Base-by-base conservation (phyloP, 2,888 invertebrate species). In the Phyllotreta cruciferae region DNA sequence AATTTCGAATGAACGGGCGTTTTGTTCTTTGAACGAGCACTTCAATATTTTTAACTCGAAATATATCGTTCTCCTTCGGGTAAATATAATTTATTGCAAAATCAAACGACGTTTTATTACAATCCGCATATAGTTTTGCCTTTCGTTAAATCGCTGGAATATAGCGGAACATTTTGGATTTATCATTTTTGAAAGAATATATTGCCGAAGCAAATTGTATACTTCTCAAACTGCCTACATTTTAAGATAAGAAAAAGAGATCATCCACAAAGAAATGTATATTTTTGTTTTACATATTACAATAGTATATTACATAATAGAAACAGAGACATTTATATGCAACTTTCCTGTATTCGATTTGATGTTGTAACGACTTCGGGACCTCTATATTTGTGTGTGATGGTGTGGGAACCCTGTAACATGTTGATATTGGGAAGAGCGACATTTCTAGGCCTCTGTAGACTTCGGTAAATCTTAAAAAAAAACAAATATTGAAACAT, bases 331-430 rank as follows among this genome's bases (percentile, higher is more conserved):
- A 79, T 81, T 88, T 91, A 93, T 90, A 93, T 93, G 90, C 93
- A 93, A 85, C 92, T 93, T 84, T 93, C 93, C 82, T 93, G 93
- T 83, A 93, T 92, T 78, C 92, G 88, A 84, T 92, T 92, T 70
- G 92, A 92, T 67, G 92, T 92, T 73, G 93, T 93, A 70, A 93
- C 92, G 72, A 93, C 91, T 82, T 93, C 93, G 69, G 92, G 92
- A 75, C 91, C 89, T 75, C 91, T 87, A 71, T 91, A 87, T 81
- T 91, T 91, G 76, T 91, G 90, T 66, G 91, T 90, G 63, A 91
- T 84, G 66, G 91, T 90, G 78, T 91, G 91, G 77, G 91, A 88
- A 75, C 91, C 90, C 9, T 83, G 80, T 58, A 74, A 70, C 58
- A 67, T 62, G 55, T 72, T 67, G 42, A 69, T 67, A 50, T 64